phyloP scores from a whole-genome alignment of 2,797 vertebrate genomes.

The Lophotriccus pileatus region DNA sequence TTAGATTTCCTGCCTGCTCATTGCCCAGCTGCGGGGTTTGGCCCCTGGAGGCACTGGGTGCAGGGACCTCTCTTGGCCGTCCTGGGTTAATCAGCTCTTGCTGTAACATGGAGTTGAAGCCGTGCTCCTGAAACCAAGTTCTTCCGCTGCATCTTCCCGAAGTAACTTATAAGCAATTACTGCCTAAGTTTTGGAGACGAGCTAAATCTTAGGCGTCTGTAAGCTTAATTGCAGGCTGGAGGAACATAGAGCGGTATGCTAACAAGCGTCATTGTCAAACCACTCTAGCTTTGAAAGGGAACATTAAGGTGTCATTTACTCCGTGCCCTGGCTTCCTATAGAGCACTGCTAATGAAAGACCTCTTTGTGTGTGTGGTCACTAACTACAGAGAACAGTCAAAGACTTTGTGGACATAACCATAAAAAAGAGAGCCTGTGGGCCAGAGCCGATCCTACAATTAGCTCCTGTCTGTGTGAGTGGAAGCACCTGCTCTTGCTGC shows the following conservation, averaged over 20 bases:
- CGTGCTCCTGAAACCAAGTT: not conserved
- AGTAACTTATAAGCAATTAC: not conserved
- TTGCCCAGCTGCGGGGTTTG: accelerated
- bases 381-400: slow-evolving; percentile 66
- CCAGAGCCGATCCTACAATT: slow-evolving; percentile 64
- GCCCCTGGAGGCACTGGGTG: not conserved
- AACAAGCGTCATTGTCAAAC: slow-evolving; percentile 67
- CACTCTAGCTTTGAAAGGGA: slow-evolving; percentile 70
- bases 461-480: slow-evolving; percentile 55
- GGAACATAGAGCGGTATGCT: not conserved
- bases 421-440: slow-evolving; percentile 56
- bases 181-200: slow-evolving; percentile 15
- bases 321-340: slow-evolving; percentile 60
- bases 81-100: not conserved
- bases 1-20: not conserved
- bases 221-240: slow-evolving; percentile 31
- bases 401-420: slow-evolving; percentile 40
- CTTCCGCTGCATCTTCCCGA: not conserved
- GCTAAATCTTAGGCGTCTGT: not conserved
- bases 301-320: slow-evolving; percentile 78
- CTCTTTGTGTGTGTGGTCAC: slow-evolving; percentile 69
- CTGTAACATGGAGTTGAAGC: not conserved
- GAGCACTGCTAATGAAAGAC: slow-evolving; percentile 72
- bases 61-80: accelerated
- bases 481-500: slow-evolving; percentile 60